Evolutionary conservation across 2,113 vertebrate genomes (phyloP), one percentile per base, ranked within the genome.

Genomic region (Tachuris rubrigastra): DNA sequence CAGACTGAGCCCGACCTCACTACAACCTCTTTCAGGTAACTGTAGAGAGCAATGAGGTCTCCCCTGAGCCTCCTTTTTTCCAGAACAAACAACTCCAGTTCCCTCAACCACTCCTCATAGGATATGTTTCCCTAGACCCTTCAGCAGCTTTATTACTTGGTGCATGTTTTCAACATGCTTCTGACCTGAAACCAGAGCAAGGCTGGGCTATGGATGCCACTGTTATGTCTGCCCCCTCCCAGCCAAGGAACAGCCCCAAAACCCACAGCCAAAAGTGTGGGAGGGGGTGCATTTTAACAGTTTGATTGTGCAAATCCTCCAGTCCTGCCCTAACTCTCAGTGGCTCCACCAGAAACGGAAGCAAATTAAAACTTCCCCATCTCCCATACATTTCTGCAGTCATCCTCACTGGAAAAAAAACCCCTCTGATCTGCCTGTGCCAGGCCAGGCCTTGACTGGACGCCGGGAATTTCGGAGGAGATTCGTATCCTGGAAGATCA

Each of bases 171-270:
- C 55, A 68, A 7, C 25, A 17, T 8, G 13, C 11, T 81, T 58
- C 35, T 83, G 72, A 71, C 68, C 50, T 44, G 31, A 59, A 84
- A 47, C 23, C 39, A 37, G 41, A 31, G 31, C 25, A 53, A 31
- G 24, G 31, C 47, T 49, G 39, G 25, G 20, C 62, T 82, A 6
- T 0, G 8, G 21, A 27, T 39, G 30, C 12, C 0, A 0, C 1
- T 1, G 53, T 72, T 66, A 18, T 23, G 19, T 66, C 73, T 62
- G 60, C 30, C 69, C 1, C 35, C 24, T 42, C 21, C 25, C 17
- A 42, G 28, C 1, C 22, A 39, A 88, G 33, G 63, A 71, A 52
- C 6, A 90, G 5, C 14, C 33, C 30, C 62, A n/a, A 18, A 12
- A 20, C 8, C 37, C 47, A 28, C 5, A 69, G 37, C n/a, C 24